These are phyloP conservation scores for Oxyura jamaicensis DNA, from an alignment of 2,113 vertebrate genomes.

Conservation along the genomic window DNA sequence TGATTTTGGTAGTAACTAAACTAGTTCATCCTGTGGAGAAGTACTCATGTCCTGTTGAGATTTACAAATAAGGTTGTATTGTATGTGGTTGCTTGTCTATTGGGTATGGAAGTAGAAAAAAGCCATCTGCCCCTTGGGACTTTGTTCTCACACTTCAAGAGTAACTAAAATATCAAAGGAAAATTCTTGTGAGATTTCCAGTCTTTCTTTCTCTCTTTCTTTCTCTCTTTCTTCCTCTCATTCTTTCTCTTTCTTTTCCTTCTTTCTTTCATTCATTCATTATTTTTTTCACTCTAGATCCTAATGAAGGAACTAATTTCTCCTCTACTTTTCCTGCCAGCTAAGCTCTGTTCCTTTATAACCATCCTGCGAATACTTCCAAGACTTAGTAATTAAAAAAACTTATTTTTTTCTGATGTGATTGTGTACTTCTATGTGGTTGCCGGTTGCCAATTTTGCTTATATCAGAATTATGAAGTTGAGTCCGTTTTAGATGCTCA, in stretches of 20 bases:
- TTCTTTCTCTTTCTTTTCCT: not conserved
- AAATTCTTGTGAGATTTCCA: not conserved
- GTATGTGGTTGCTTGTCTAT: not conserved
- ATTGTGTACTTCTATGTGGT: not conserved
- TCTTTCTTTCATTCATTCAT: too few species aligned
- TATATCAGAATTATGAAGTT: not conserved
- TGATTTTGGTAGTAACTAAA: not conserved
- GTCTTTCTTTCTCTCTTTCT: too few species aligned
- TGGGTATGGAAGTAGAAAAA: not conserved
- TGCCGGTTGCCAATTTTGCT: not conserved
- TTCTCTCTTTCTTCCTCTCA: not conserved
- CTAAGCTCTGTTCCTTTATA: not conserved
- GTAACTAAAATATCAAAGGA: not conserved
- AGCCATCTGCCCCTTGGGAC: not conserved
- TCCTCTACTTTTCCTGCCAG: not conserved
- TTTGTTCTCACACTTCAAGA: not conserved
- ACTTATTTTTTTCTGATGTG: not conserved
- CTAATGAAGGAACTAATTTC: not conserved
- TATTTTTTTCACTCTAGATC: not conserved
- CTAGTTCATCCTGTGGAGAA: not conserved
- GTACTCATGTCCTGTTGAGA: not conserved
- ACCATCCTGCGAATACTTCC: not conserved
- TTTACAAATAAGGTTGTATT: not conserved
- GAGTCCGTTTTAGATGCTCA: not conserved
- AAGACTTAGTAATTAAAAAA: not conserved